phyloP scores from a whole-genome alignment of 2,113 vertebrate genomes.

The Redunca redunca region DNA sequence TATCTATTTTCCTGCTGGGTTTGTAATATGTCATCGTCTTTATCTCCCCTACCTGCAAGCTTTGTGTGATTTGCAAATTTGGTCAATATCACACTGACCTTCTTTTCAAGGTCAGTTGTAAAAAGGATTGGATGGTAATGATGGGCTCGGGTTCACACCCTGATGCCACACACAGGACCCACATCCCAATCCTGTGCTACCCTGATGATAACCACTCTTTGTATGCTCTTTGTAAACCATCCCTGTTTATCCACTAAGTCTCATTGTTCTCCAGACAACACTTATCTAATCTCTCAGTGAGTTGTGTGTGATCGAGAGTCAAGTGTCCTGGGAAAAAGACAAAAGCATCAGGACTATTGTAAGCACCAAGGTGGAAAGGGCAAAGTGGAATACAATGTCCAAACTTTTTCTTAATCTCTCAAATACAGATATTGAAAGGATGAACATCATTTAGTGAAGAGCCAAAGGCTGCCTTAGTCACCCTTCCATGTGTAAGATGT shows the following conservation, averaged over 20 bases:
- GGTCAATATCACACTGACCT: conserved; percentile 77
- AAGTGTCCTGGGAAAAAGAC: conserved; percentile 12
- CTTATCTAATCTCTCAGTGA: conserved; percentile 42
- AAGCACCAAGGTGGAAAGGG: conserved; percentile 11
- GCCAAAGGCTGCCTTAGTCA: not conserved
- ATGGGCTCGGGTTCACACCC: not conserved
- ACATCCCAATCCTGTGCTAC: not conserved
- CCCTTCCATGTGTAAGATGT: not conserved
- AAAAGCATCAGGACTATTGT: conserved; percentile 21
- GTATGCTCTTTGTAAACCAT: conserved; percentile 18
- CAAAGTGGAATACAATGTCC: not conserved
- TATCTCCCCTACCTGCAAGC: conserved; percentile 51
- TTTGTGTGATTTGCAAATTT: conserved; percentile 74
- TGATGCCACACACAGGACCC: not conserved
- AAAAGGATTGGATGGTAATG: conserved; percentile 36
- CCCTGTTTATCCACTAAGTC: not conserved
- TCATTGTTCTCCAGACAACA: conserved; percentile 51
- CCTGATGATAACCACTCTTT: not conserved
- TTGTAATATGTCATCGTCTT: conserved; percentile 73
- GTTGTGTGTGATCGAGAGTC: not conserved
- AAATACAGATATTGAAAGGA: not conserved
- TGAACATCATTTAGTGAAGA: not conserved
- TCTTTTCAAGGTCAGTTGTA: conserved; percentile 64
- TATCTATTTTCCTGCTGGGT: conserved; percentile 31
- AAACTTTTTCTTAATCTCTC: conserved; percentile 34